Evolutionary conservation across 2,113 vertebrate genomes (phyloP).

Genomic region (Calidris pugnax): DNA sequence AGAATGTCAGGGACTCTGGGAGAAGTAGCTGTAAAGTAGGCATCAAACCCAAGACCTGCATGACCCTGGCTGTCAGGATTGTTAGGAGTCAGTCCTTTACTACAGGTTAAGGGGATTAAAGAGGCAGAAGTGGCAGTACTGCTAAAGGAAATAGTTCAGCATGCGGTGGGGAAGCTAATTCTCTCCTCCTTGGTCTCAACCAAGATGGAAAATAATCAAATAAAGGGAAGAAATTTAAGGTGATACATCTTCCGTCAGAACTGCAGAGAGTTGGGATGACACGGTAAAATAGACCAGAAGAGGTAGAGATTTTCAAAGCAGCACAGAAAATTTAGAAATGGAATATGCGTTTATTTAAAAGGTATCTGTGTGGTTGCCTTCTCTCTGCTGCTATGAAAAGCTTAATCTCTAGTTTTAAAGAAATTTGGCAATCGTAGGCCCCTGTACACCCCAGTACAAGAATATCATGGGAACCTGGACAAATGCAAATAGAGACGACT

Average conservation of each 20-base stretch:
- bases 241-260: background rate
- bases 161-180: background rate
- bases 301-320: background rate
- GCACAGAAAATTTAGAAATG: background rate
- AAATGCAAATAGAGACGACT: background rate
- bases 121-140: background rate
- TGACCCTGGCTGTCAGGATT: background rate
- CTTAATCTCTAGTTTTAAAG: background rate
- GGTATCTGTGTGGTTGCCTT: background rate
- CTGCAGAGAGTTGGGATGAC: background rate
- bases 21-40: background rate
- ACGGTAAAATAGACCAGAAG: background rate
- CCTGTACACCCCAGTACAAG: background rate
- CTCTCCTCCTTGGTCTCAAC: background rate
- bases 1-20: background rate
- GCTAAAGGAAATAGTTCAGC: background rate
- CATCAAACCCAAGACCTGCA: background rate
- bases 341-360: background rate
- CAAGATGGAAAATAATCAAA: background rate
- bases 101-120: slow-evolving; percentile 17
- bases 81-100: background rate
- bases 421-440: background rate
- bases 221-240: background rate
- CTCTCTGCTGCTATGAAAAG: background rate
- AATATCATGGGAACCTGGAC: background rate